Conservation (phyloP, 2,113 vertebrate species). For the Phocoena sinus region DNA sequence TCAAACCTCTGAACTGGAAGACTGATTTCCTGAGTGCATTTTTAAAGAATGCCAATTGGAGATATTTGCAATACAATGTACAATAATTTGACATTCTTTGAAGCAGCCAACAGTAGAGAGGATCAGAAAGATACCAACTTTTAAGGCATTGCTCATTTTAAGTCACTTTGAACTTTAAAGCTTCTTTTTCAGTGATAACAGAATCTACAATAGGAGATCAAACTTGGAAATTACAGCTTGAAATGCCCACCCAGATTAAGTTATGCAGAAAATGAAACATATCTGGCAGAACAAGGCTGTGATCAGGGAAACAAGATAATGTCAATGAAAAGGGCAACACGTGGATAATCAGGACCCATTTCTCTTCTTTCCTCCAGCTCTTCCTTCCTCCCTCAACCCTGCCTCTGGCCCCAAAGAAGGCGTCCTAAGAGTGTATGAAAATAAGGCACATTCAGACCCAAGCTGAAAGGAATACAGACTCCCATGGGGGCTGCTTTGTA, state of each 20-base stretch:
- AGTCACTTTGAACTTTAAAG: constrained; percentile 83
- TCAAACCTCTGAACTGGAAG: constrained; percentile 26
- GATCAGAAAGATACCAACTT: constrained; percentile 67
- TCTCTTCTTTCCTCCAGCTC: neutral
- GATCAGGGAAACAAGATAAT: constrained; percentile 77
- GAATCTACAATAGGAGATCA: constrained; percentile 78
- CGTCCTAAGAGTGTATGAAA: neutral
- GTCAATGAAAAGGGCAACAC: constrained; percentile 78
- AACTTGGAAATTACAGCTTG: constrained; percentile 83
- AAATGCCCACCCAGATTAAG: constrained; percentile 82
- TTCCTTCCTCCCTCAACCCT: neutral
- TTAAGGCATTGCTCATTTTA: constrained; percentile 76
- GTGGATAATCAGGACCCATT: constrained; percentile 24
- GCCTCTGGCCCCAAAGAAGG: neutral
- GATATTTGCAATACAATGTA: constrained; percentile 43
- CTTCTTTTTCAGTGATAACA: constrained; percentile 76
- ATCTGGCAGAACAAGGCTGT: constrained; percentile 79
- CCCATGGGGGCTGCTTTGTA: accelerated
- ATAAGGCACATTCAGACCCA: neutral
- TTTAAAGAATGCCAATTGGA: constrained; percentile 44
- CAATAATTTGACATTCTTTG: constrained; percentile 45
- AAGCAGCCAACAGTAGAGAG: constrained; percentile 54
- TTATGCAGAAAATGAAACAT: constrained; percentile 84
- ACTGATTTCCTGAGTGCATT: constrained; percentile 16
- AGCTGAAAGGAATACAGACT: neutral